Evolutionary conservation across 2,888 invertebrate species (phyloP).

Genomic region (Seladonia tumulorum): DNA sequence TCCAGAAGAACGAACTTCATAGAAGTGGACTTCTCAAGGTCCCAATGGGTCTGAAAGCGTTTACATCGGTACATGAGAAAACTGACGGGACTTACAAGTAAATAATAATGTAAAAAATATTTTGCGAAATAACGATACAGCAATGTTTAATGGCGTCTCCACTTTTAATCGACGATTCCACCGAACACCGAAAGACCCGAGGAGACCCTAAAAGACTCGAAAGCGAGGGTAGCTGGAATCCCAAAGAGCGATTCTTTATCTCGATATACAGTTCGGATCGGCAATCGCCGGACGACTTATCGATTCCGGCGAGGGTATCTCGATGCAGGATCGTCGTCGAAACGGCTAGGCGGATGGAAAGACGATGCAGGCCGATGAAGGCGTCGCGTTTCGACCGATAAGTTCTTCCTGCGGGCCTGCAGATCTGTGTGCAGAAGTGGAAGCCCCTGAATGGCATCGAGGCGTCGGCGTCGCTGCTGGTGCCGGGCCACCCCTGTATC

Average conservation of each 20-base stretch:
- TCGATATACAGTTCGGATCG: background rate
- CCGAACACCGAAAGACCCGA: background rate
- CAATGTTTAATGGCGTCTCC: background rate
- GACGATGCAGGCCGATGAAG: constrained; percentile 18
- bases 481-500: constrained; percentile 24
- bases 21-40: too few relatives aligned
- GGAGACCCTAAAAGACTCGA: background rate
- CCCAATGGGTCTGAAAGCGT: too few relatives aligned
- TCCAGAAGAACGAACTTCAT: too few relatives aligned
- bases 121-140: background rate
- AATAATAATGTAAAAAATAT: background rate
- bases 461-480: background rate
- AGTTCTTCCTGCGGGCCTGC: background rate
- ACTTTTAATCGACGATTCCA: too few relatives aligned
- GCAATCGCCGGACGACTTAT: constrained; percentile 32
- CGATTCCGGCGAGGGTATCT: constrained; percentile 38
- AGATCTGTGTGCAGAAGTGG: background rate
- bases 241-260: constrained; percentile 21
- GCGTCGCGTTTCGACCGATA: constrained; percentile 32
- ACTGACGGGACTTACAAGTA: too few relatives aligned
- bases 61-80: too few relatives aligned
- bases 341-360: constrained; percentile 15
- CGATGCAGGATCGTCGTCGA: constrained; percentile 34
- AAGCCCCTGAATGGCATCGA: background rate
- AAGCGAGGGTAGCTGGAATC: background rate